Base-by-base conservation (phyloP, 2,113 vertebrate species). In the Chrysochloris asiatica region DNA sequence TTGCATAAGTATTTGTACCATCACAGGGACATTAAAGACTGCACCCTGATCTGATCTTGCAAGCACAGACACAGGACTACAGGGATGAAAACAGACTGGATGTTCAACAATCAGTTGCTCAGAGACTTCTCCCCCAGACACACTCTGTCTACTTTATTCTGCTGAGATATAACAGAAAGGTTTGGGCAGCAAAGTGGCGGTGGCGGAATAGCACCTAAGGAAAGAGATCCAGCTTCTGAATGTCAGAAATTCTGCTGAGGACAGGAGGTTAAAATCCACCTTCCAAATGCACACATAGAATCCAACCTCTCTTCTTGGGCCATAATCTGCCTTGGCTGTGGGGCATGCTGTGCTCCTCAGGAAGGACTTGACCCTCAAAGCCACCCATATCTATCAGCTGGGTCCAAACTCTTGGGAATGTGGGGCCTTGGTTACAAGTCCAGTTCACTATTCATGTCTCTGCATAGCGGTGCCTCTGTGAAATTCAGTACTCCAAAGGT, bases 1-100 rank as follows among this genome's bases (percentile, higher is more conserved):
- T 94, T 96, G 91, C 83, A 90, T 95, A 95, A 95, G 88, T 47
- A 93, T 54, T 93, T 84, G 30, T 85, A 71, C 88, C 90, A 84
- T 86, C 52, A 52, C 54, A 56, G 86, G 86, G 86, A 89, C 67
- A 56, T 92, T 93, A 83, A 95, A 89, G 86, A 85, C 93, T 73
- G 56, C 83, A 59, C 59, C 83, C n/a, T 76, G 85, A 54, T 92
- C 87, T 91, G 43, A 41, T 88, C 45, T 52, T 87, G 38, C 54
- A 11, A 1, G 30, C 59, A 52, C 50, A 91, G 80, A 95, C 92
- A 95, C 14, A n/a, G 67, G 80, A 41, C 38, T 80, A 52, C 65
- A 56, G 0, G 76, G 59, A 79, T 33, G 69, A 85, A 95, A 91
- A 95, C 33, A 83, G 13, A 86, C 71, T 41, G 19, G 22, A 47